Base-by-base conservation (phyloP, 2,888 invertebrate genomes). In the Amphipyra tragopoginis region DNA sequence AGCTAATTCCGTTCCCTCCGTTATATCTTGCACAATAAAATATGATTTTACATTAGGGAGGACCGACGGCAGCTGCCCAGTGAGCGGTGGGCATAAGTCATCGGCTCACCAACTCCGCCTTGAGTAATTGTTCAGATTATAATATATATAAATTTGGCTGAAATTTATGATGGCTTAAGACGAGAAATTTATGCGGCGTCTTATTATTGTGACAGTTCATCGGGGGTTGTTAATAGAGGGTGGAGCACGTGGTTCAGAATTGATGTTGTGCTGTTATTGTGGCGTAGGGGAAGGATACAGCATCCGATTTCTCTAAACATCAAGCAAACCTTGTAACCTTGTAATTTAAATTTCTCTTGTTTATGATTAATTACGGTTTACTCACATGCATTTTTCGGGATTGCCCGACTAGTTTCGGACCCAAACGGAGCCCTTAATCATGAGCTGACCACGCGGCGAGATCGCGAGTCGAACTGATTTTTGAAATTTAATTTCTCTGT, bases 151-250 rank as follows among this genome's bases (percentile, higher is more conserved):
- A 83, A 84, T 87, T 88, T 83, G 75, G 66, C 79, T 70, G 59
- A 63, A 88, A 90, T 88, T 88, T 86, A 89, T 89, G 87, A 84
- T 74, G 83, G 83, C 80, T 83, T 82, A 80, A 86, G 84, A 79
- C 81, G 67, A 57, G 72, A 63, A 86, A 92, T 92, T 90, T 87
- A 92, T 90, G 86, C 75, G 74, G 69, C 81, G 86, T 90, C 90
- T 92, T 92, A 91, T 90, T 90, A 92, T 90, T 92, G 83, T 88
- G 90, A 90, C 90, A 86, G 89, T 82, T 89, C 87, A 88, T 88
- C 88, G 83, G 79, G 81, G 73, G 79, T 81, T 76, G 83, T 81
- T 84, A 80, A 83, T 83, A 80, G 82, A 77, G 79, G 56, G 56
- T 42, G 60, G 55, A 13, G 43, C 48, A 34, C 29, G 40, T 15